Conservation (phyloP, 2,888 invertebrate species). For the Cephus spinipes region DNA sequence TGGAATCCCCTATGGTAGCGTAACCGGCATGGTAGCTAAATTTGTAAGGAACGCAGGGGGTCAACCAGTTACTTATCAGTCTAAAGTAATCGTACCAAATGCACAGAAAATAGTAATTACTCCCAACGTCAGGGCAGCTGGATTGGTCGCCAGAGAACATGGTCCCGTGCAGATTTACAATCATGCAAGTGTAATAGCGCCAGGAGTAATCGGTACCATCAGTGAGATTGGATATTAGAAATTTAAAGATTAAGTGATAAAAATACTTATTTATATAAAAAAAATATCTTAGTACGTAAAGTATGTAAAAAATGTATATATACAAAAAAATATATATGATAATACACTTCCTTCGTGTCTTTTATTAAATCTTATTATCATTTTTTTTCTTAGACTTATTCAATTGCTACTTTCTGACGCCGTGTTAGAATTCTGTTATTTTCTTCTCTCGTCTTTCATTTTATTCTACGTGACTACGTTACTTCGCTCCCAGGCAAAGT, state of each 20-base stretch:
- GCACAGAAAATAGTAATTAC: slow-evolving; percentile 33
- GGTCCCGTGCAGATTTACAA: slow-evolving; percentile 53
- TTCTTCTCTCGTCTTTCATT: neutral
- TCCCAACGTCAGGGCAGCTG: slow-evolving; percentile 43
- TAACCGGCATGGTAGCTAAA: slow-evolving; percentile 71
- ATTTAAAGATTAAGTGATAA: slow-evolving; percentile 1
- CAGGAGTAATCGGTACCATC: slow-evolving; percentile 46
- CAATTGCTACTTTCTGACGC: neutral
- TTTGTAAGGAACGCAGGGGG: slow-evolving; percentile 53
- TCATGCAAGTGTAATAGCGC: slow-evolving; percentile 50
- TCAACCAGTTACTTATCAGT: neutral
- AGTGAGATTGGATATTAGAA: slow-evolving; percentile 46
- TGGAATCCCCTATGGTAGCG: slow-evolving; percentile 74
- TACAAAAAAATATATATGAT: neutral
- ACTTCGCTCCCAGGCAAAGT: neutral
- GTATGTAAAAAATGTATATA: neutral
- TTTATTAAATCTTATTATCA: neutral
- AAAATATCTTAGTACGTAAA: neutral
- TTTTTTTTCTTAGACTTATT: neutral
- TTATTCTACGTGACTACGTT: neutral
- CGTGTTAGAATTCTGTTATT: neutral
- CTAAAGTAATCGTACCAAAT: neutral
- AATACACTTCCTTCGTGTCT: neutral
- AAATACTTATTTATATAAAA: slow-evolving; percentile 10
- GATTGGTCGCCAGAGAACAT: slow-evolving; percentile 29